Percentiles rank a stretch among this genome's conserved stretches.
Conservation (phyloP, 2,113 vertebrate genomes). For the Connochaetes taurinus region DNA sequence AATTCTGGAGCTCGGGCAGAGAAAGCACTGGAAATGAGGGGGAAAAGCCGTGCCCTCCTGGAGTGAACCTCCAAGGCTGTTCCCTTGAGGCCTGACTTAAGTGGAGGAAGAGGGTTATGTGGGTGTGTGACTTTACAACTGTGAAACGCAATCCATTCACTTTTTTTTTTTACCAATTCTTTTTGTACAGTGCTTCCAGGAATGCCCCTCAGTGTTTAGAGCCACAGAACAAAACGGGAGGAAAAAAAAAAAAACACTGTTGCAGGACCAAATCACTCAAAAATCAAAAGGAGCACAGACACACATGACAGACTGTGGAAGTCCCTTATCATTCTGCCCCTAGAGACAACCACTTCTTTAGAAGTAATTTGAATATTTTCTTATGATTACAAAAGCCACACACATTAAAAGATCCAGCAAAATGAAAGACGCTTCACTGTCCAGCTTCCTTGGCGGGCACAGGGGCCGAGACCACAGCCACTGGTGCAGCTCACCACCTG, state of each 20-base stretch:
- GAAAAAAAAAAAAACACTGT: neutral
- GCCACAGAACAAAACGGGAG: neutral
- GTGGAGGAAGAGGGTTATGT: neutral
- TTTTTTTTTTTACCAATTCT: neutral
- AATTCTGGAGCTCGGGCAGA: neutral
- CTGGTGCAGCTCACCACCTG: accelerated
- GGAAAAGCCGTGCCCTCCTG: neutral
- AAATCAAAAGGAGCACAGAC: neutral
- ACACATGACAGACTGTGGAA: neutral
- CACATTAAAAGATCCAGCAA: neutral
- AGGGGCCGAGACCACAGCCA: neutral
- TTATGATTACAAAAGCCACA: neutral
- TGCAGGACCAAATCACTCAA: neutral
- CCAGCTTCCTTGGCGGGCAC: neutral
- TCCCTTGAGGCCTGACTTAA: neutral
- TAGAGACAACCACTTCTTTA: neutral
- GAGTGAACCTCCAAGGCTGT: neutral
- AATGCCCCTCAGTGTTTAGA: neutral
- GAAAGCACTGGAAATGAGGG: neutral
- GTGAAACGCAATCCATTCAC: neutral
- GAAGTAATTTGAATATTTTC: neutral
- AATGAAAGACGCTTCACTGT: neutral
- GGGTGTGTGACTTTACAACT: neutral
- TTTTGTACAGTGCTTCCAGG: neutral
- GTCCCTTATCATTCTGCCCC: neutral